Base-by-base conservation (phyloP, 2,888 invertebrate genomes). In the Drosophila limbata region DNA sequence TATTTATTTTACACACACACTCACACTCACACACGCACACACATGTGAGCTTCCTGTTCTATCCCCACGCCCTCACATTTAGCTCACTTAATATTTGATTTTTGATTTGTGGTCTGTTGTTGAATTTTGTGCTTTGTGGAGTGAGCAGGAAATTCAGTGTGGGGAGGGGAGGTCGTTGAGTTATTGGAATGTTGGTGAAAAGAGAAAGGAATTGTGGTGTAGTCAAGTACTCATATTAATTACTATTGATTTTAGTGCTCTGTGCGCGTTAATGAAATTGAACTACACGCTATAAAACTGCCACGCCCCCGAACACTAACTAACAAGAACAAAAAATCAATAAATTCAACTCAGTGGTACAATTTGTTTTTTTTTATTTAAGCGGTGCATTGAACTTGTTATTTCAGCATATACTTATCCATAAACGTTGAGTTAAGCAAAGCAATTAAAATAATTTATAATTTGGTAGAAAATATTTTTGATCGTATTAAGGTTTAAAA, bases 201-300 rank as follows among this genome's bases (percentile, higher is more conserved):
- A 60, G 61, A 10, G 19, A 25, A 31, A 21, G 11, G 19, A 19
- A 1, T 8, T 35, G 60, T 51, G 44, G 51, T 61, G 60, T 66
- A 65, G 59, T 74, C 56, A 83, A 88, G 88, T 84, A 78, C 84
- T 88, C 86, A 80, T 87, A 87, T 89, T 86, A 86, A 86, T 86
- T 86, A 87, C 89, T 86, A 86, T 86, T 84, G 85, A 86, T 86
- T 86, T 86, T 84, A 71, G 85, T 87, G 69, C 88, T 62, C 77
- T 40, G 50, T 56, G 77, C 78, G 82, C 89, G 85, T 87, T 89
- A 86, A 86, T 86, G 85, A 86, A 89, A 89, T 85, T 85, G 85
- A 89, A 87, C 69, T 75, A 80, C 77, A 81, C 55, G 67, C 77
- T 66, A 82, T 62, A 73, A 79, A 69, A 69, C 28, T 78, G 76